Percentiles rank a stretch among this genome's conserved stretches.
Conservation (phyloP, 2,113 vertebrate genomes). For the Stomatorhinus ivindoensis region DNA sequence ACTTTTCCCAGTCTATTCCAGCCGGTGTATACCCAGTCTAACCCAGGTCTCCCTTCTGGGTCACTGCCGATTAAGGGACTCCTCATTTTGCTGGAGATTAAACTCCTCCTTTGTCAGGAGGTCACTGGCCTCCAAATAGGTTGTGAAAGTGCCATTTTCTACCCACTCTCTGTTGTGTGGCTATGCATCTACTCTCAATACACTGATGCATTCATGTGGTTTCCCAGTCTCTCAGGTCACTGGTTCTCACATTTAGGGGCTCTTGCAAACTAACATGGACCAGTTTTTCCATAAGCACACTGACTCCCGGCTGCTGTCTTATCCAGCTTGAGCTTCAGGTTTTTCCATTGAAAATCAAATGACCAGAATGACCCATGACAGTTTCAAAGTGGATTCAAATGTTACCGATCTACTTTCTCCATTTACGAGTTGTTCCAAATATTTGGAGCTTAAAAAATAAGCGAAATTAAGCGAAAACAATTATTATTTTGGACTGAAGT, state of each 20-base stretch:
- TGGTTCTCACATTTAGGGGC: not conserved
- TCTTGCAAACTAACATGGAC: not conserved
- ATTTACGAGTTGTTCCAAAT: not conserved
- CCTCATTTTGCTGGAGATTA: constrained; percentile 32
- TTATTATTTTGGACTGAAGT: not conserved
- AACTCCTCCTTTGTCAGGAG: constrained; percentile 22
- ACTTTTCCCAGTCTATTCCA: not conserved
- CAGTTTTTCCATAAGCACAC: not conserved
- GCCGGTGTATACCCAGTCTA: not conserved
- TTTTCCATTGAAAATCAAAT: not conserved
- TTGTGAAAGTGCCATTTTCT: not conserved
- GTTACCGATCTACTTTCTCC: not conserved
- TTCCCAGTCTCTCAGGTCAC: not conserved
- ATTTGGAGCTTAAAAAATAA: not conserved
- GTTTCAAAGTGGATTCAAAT: not conserved
- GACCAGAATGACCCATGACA: not conserved
- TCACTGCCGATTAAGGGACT: constrained; percentile 38
- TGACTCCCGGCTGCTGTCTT: not conserved
- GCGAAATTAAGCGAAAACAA: not conserved
- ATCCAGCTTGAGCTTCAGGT: not conserved
- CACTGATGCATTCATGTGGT: not conserved
- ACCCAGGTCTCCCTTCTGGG: constrained; percentile 17
- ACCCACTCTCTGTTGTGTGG: not conserved
- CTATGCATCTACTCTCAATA: not conserved
- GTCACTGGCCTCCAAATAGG: constrained; percentile 10